Evolutionary conservation across 2,888 invertebrate species (phyloP), one percentile per base, ranked within the genome.

Genomic region (Hyppa rectilinea): DNA sequence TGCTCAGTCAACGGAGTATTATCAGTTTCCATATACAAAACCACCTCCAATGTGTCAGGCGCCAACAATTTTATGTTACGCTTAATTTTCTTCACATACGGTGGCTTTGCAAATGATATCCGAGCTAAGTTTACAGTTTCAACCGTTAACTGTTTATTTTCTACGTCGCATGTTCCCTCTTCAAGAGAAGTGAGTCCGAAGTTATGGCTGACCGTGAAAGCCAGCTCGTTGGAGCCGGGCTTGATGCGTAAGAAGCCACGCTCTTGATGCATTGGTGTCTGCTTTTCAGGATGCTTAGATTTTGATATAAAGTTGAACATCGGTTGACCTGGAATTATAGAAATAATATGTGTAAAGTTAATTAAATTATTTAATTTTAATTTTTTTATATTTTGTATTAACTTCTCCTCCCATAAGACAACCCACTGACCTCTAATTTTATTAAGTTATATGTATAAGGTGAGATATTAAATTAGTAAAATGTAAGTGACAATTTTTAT

Each of bases 241-340:
- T 96, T 96, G 56, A 97, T 94, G 61, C 96, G 95, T 9, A 97
- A 86, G 85, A 97, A 97, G 0, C 97, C 97, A 49, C 96, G 89
- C 87, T 97, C 97, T 63, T 96, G 93, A 85, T 97, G 97, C 97
- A 97, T 96, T 0, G 97, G 96, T 4, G 89, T 94, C 38, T 95
- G 93, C 43, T 93, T 96, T 38, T 94, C 94, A 0, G 96, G 95
- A 81, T 97, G 93, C 86, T 92, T 95, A 0, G 97, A 96, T 67
- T 89, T 90, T 0, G 96, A 96, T 4, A 87, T 84, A 82, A 95
- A 97, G 85, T 96, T 97, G 36, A 97, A 93, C 92, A 97, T 94
- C 0, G 97, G 97, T 81, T 97, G 97, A 14, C 97, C 97, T 89
- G 92, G 36, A 78, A 81, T 45, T 29, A 7, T 2, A 58, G 12